Percentiles rank a stretch among this genome's conserved stretches.
phyloP scores from a whole-genome alignment of 1,140 invertebrate species.

The Lasioglossum albipes region DNA sequence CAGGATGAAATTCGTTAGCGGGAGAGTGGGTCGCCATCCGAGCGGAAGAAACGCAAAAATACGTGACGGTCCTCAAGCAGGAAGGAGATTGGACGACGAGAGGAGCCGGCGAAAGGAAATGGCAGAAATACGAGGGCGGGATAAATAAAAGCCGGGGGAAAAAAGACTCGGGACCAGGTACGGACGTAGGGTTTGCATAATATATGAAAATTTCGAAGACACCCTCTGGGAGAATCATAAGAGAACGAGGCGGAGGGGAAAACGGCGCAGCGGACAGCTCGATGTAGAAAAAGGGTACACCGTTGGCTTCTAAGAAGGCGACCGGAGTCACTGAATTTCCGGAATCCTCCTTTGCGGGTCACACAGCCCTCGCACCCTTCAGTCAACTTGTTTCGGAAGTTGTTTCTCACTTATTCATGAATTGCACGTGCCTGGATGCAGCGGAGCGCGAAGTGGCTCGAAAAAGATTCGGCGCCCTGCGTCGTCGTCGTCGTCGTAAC shows the following conservation, averaged over 20 bases:
- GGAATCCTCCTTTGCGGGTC: slow-evolving; percentile 12
- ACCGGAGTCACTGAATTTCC: slow-evolving; percentile 45
- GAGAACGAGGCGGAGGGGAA: not conserved
- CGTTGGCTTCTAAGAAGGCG: slow-evolving; percentile 15
- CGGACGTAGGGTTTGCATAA: slow-evolving; percentile 54
- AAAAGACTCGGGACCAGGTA: slow-evolving; percentile 13
- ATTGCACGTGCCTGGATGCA: slow-evolving; percentile 10
- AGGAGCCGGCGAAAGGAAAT: not conserved
- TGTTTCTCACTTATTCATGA: slow-evolving; percentile 60
- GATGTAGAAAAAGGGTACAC: slow-evolving; percentile 41
- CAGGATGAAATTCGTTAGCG: slow-evolving; percentile 18
- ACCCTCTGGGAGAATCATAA: slow-evolving; percentile 42
- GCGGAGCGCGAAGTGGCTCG: not conserved
- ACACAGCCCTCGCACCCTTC: slow-evolving; percentile 21
- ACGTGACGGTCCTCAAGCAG: not conserved
- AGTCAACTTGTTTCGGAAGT: slow-evolving; percentile 52
- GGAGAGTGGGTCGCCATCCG: not conserved
- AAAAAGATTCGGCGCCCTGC: slow-evolving; percentile 25
- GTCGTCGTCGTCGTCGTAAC: not conserved
- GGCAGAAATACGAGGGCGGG: not conserved
- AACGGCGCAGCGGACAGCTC: not conserved
- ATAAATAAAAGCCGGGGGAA: slow-evolving; percentile 34
- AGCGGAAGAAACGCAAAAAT: not conserved
- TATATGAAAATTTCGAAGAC: slow-evolving; percentile 64
- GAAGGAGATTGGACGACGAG: not conserved